Conservation (phyloP, 1,140 invertebrate genomes). For the Lutraria rhynchaena region DNA sequence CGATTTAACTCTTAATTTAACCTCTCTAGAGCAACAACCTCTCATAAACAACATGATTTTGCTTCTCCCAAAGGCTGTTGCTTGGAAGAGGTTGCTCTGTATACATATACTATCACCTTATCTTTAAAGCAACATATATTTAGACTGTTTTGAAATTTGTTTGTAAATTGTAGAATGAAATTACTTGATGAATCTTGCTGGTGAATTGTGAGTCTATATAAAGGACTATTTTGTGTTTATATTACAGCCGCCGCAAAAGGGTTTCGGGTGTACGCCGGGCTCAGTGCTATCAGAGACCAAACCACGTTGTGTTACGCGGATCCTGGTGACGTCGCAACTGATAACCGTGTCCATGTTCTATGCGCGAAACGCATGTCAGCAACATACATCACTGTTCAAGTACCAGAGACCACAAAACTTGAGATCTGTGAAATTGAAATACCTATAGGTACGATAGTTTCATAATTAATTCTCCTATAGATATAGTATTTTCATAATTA, state of each 20-base stretch:
- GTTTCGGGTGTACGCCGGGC: conserved; percentile 8
- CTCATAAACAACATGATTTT: too few species aligned
- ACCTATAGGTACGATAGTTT: background rate
- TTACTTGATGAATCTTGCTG: background rate
- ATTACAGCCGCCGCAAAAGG: conserved; percentile 12
- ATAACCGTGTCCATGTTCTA: conserved; percentile 2
- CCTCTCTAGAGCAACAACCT: too few species aligned
- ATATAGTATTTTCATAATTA: too few species aligned
- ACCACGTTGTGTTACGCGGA: conserved; percentile 26
- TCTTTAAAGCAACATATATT: background rate
- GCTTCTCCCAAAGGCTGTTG: too few species aligned
- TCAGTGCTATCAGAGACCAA: background rate
- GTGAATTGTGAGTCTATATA: background rate
- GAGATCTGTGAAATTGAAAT: conserved; percentile 37
- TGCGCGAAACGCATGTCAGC: background rate
- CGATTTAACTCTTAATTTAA: too few species aligned
- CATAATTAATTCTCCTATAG: too few species aligned
- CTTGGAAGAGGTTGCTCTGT: too few species aligned
- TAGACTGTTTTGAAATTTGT: background rate
- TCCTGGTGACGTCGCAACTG: background rate
- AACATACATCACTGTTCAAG: conserved; percentile 2
- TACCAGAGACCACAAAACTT: background rate
- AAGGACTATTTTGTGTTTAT: background rate
- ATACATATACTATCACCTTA: background rate
- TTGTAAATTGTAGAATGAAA: background rate